Evolutionary conservation across 1,140 invertebrate species (phyloP).

Genomic region (Platyura marginata): DNA sequence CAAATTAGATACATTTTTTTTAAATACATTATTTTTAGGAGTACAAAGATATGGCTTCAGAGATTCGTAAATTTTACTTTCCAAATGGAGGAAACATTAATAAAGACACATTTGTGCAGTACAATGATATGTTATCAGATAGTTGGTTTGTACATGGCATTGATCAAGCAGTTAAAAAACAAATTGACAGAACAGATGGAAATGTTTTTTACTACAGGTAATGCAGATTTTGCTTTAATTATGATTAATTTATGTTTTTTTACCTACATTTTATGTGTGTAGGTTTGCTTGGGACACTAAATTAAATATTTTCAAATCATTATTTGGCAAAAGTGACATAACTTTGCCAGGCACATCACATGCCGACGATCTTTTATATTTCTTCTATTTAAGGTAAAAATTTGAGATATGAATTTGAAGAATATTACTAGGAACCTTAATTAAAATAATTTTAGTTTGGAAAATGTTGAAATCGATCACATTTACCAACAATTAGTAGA

Average conservation of each 20-base stretch:
- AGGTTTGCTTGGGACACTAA: not conserved
- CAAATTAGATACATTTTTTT: too few relatives aligned
- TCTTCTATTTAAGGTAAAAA: not conserved
- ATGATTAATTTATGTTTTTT: not conserved
- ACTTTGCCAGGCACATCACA: not conserved
- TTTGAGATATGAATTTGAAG: not conserved
- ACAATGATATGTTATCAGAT: not conserved
- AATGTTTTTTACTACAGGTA: not conserved
- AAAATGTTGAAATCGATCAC: not conserved
- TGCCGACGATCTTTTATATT: not conserved
- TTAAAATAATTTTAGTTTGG: not conserved
- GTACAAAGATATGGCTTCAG: too few relatives aligned
- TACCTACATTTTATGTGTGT: not conserved
- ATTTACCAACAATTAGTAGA: not conserved
- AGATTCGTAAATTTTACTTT: not conserved
- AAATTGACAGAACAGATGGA: not conserved
- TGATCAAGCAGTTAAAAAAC: not conserved
- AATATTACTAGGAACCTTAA: not conserved
- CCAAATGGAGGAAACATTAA: not conserved
- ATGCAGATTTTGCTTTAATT: not conserved
- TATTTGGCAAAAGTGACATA: not conserved
- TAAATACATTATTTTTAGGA: too few relatives aligned
- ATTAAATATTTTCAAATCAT: not conserved
- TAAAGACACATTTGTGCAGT: not conserved
- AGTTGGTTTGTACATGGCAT: too few relatives aligned